phyloP scores from a whole-genome alignment of 2,113 vertebrate genomes.

The Myiozetetes cayanensis region DNA sequence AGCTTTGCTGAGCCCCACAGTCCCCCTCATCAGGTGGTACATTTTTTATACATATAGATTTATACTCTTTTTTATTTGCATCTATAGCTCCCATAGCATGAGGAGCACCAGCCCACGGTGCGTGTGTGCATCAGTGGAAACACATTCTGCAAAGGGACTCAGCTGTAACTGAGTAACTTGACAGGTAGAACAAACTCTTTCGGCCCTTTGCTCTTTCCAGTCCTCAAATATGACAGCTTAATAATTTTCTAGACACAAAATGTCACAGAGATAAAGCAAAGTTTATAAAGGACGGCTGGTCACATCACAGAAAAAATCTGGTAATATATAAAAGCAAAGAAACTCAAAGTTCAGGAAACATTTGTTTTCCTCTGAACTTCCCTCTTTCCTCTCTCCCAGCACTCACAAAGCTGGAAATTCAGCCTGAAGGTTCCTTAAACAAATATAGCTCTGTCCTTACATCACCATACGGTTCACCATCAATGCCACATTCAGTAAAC shows the following conservation, averaged over 20 bases:
- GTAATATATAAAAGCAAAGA: constrained; percentile 53
- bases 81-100: neutral
- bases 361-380: constrained; percentile 49
- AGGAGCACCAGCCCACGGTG: neutral
- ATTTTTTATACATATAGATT: neutral
- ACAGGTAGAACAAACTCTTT: constrained; percentile 41
- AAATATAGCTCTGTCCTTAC: constrained; percentile 24
- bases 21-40: constrained; percentile 57
- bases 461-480: neutral
- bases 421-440: constrained; percentile 21
- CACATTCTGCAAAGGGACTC: neutral
- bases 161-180: constrained; percentile 18
- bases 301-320: constrained; percentile 46
- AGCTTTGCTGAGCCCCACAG: constrained; percentile 75
- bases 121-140: neutral
- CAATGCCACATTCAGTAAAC: constrained; percentile 6
- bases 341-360: constrained; percentile 59
- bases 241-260: constrained; percentile 45
- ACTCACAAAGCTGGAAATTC: constrained; percentile 8
- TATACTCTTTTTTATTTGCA: neutral
- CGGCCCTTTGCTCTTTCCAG: constrained; percentile 41
- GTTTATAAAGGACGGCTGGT: constrained; percentile 43
- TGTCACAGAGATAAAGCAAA: constrained; percentile 42
- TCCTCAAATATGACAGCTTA: constrained; percentile 49
- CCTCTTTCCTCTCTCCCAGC: constrained; percentile 3